phyloP scores from a whole-genome alignment of 2,888 invertebrate genomes.

The Acrobasis repandana region DNA sequence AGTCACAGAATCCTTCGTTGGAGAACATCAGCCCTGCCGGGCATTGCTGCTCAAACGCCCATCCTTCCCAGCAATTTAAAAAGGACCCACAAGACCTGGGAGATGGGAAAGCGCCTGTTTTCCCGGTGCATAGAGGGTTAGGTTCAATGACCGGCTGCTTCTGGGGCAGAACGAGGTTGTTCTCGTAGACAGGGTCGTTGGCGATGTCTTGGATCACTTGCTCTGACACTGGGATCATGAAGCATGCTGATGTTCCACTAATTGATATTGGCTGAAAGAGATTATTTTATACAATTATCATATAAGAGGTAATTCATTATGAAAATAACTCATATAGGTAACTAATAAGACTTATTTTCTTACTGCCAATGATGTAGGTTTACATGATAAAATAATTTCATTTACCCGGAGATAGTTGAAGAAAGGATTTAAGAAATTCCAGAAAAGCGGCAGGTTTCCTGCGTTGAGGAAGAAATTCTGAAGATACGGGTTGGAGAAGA shows the following conservation, averaged over 20 bases:
- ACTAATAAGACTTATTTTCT: no score
- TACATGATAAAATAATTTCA: conserved; percentile 14
- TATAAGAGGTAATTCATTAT: no score
- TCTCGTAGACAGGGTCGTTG: conserved; percentile 63
- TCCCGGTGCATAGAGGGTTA: conserved; percentile 66
- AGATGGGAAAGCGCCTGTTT: conserved; percentile 85
- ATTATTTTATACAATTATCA: background rate
- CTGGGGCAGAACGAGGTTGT: conserved; percentile 55
- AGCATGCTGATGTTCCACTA: conserved; percentile 53
- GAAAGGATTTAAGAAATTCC: conserved; percentile 63
- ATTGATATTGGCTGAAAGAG: conserved; percentile 37
- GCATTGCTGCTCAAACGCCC: conserved; percentile 85
- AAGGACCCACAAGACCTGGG: conserved; percentile 83
- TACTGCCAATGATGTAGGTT: no score
- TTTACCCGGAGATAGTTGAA: conserved; percentile 64
- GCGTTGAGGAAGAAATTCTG: conserved; percentile 55
- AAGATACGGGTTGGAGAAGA: conserved; percentile 58
- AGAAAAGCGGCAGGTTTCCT: conserved; percentile 55
- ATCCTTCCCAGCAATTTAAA: conserved; percentile 88
- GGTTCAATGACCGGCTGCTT: conserved; percentile 56
- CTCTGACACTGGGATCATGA: conserved; percentile 71
- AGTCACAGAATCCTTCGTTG: conserved; percentile 84
- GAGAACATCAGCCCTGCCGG: conserved; percentile 85
- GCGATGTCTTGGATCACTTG: conserved; percentile 65
- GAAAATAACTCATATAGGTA: no score